These are phyloP conservation scores for Macaria liturata DNA, from an alignment of 2,888 invertebrate species.

Conservation along the genomic window DNA sequence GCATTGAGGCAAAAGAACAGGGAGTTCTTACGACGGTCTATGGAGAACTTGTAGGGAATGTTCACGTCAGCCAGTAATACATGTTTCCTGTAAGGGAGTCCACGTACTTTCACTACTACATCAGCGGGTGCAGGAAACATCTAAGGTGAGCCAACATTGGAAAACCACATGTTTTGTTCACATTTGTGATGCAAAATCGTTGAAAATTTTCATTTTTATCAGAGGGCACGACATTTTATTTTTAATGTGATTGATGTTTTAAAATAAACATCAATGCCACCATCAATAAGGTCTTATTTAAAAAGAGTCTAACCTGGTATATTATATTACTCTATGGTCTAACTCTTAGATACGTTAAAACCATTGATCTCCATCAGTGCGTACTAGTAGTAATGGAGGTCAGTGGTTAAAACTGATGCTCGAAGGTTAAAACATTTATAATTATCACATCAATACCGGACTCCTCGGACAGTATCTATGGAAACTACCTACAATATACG, in stretches of 20 bases:
- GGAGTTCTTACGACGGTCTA: constrained; percentile 50
- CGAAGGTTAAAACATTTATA: too few relatives aligned
- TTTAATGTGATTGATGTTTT: neutral
- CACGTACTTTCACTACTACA: constrained; percentile 36
- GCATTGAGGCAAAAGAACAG: constrained; percentile 65
- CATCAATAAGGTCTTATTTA: too few relatives aligned
- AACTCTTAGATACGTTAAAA: too few relatives aligned
- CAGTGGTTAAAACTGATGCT: too few relatives aligned
- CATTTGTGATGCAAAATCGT: constrained; percentile 8
- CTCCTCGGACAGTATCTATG: too few relatives aligned
- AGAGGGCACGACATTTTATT: constrained; percentile 18
- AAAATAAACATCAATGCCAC: too few relatives aligned
- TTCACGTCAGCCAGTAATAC: constrained; percentile 60
- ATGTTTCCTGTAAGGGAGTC: constrained; percentile 43
- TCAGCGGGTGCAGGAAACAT: constrained; percentile 24
- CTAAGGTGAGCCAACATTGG: neutral
- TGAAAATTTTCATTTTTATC: constrained; percentile 20
- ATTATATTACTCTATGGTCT: too few relatives aligned
- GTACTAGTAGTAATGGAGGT: too few relatives aligned
- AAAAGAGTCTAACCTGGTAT: too few relatives aligned
- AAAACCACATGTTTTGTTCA: constrained; percentile 2
- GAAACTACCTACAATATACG: too few relatives aligned
- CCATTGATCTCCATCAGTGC: too few relatives aligned
- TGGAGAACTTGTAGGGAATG: constrained; percentile 57
- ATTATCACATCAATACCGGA: too few relatives aligned